Conservation (phyloP, 2,888 invertebrate species). For the Acronicta aceris region DNA sequence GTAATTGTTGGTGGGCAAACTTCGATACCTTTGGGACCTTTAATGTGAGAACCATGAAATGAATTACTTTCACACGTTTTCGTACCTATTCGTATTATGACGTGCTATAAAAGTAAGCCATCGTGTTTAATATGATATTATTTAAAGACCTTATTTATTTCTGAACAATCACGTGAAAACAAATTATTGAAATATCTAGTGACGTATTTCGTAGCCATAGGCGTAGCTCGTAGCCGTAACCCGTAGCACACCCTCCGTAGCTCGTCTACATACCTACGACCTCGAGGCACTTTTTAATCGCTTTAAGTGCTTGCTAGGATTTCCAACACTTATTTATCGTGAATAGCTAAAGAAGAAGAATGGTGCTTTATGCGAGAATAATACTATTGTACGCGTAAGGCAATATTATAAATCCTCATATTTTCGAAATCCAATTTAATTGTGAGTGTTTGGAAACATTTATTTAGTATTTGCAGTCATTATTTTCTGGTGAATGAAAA, state of each 20-base stretch:
- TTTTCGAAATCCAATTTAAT: slow-evolving; percentile 14
- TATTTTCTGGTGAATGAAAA: too few relatives aligned
- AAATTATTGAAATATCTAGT: slow-evolving; percentile 33
- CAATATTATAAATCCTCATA: slow-evolving; percentile 54
- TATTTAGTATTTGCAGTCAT: not conserved
- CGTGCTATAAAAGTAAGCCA: not conserved
- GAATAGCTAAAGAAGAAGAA: slow-evolving; percentile 78
- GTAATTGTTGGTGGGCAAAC: slow-evolving; percentile 61
- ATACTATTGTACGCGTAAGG: slow-evolving; percentile 52
- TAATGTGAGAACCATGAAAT: slow-evolving; percentile 71
- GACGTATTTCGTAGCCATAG: slow-evolving; percentile 40
- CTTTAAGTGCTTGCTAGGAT: slow-evolving; percentile 84
- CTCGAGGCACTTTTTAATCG: slow-evolving; percentile 82
- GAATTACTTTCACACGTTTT: slow-evolving; percentile 65
- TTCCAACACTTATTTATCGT: slow-evolving; percentile 78
- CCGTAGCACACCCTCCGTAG: slow-evolving; percentile 62
- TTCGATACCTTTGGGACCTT: slow-evolving; percentile 70
- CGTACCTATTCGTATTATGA: slow-evolving; percentile 2
- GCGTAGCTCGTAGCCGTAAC: slow-evolving; percentile 48
- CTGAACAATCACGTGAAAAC: slow-evolving; percentile 25
- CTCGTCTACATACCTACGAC: slow-evolving; percentile 62
- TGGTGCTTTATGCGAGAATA: slow-evolving; percentile 67
- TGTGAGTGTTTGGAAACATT: not conserved
- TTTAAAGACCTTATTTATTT: too few relatives aligned
- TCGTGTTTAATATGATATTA: too few relatives aligned